A percentile compares a stretch with the other conserved stretches of the same genome.
Conservation (phyloP, 2,888 invertebrate species). For the Drosophila mercatorum region DNA sequence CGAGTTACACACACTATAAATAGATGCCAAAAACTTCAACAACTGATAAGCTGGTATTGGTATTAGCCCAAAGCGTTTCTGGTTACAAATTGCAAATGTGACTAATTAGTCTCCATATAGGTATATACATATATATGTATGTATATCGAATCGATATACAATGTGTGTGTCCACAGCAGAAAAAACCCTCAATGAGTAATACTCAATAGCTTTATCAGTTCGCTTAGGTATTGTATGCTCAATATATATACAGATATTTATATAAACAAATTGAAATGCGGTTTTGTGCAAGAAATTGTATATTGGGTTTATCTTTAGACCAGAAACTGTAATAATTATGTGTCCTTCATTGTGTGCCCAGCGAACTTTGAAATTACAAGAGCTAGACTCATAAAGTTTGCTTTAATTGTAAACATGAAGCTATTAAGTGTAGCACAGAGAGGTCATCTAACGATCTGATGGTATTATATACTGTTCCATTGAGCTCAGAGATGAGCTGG, state of each 20-base stretch:
- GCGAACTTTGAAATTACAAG: neutral
- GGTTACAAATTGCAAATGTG: conserved; percentile 21
- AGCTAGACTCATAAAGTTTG: neutral
- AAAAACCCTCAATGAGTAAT: conserved; percentile 32
- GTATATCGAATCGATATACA: neutral
- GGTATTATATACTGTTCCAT: neutral
- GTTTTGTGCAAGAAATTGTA: neutral
- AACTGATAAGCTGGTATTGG: conserved; percentile 2
- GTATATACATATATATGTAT: neutral
- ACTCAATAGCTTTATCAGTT: conserved; percentile 12
- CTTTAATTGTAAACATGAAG: neutral
- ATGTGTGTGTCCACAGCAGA: neutral
- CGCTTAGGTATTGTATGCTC: neutral
- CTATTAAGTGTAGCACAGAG: neutral
- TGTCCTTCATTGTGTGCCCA: neutral
- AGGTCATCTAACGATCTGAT: neutral
- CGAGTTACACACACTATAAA: neutral
- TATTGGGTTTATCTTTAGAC: neutral
- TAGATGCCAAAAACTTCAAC: conserved; percentile 27
- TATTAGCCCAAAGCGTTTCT: conserved; percentile 3
- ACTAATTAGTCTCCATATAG: conserved; percentile 32
- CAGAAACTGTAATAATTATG: neutral
- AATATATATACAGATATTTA: neutral
- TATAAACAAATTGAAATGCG: neutral
- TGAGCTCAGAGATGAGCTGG: neutral